A percentile compares a stretch with the other conserved stretches of the same genome.
These are phyloP conservation scores for Aptenodytes patagonicus DNA, from an alignment of 2,113 vertebrate genomes.

Conservation along the genomic window DNA sequence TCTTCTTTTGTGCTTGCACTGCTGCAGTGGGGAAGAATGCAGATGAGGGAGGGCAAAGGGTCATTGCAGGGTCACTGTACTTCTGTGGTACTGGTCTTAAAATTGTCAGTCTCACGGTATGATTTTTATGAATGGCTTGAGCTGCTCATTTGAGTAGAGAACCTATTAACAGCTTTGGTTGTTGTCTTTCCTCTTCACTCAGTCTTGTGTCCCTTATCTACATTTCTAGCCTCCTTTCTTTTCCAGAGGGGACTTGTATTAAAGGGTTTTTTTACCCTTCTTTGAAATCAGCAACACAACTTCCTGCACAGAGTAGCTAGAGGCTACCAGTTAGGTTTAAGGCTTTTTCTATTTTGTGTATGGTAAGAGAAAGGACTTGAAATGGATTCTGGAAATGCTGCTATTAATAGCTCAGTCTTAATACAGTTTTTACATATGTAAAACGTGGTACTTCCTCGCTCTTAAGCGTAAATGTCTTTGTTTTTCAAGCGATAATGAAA, in stretches of 20 bases:
- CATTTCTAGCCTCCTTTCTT: neutral
- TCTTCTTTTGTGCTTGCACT: neutral
- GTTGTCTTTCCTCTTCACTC: neutral
- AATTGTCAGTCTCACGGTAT: neutral
- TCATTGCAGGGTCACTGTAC: neutral
- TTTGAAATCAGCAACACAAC: neutral
- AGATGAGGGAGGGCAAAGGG: neutral
- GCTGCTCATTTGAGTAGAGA: neutral
- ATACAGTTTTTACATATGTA: neutral
- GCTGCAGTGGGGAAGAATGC: neutral
- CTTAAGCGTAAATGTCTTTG: neutral
- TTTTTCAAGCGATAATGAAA: slow-evolving; percentile 38
- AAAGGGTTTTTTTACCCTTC: neutral
- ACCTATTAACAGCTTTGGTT: neutral
- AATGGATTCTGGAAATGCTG: neutral
- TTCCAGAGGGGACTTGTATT: neutral
- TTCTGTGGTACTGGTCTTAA: neutral
- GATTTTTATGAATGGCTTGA: neutral
- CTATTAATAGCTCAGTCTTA: neutral
- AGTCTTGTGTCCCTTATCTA: neutral
- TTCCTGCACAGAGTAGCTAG: neutral
- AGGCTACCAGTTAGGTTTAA: neutral
- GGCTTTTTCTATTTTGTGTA: neutral
- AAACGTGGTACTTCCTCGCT: neutral
- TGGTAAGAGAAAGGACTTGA: neutral